phyloP scores from a whole-genome alignment of 2,797 vertebrate genomes.

The Phrynocephalus forsythii region DNA sequence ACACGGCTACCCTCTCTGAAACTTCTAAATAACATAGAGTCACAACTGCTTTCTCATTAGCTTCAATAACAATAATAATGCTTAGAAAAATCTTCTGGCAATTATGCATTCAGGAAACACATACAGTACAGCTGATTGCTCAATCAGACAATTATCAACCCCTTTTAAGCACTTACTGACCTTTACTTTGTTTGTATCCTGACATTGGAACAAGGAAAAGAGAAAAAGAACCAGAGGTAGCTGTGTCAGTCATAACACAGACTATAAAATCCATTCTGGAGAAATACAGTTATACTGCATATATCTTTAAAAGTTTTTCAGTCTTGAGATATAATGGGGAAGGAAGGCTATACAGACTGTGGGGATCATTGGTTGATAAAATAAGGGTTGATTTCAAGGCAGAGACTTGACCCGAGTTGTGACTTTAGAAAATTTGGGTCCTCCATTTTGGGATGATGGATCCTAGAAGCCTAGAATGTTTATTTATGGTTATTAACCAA shows the following conservation, averaged over 20 bases:
- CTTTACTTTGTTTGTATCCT: conserved; percentile 2
- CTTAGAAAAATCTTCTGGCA: not conserved
- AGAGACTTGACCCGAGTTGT: not conserved
- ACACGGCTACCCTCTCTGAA: not conserved
- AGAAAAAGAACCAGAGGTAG: no score
- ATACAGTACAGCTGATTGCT: not conserved
- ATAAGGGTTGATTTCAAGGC: not conserved
- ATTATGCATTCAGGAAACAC: not conserved
- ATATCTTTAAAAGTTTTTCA: no score
- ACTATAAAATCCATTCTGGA: not conserved
- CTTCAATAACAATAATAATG: not conserved
- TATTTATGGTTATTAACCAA: no score
- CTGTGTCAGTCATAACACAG: no score
- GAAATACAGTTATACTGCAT: not conserved
- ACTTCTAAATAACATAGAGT: not conserved
- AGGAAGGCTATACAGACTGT: not conserved
- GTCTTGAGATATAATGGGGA: not conserved
- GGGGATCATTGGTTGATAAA: not conserved
- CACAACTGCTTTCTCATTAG: not conserved
- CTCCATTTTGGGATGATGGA: no score
- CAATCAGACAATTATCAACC: not conserved
- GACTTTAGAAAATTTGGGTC: no score
- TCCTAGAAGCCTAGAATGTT: no score
- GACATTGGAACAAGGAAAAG: not conserved
- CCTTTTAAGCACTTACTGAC: conserved; percentile 5